Base-by-base conservation (phyloP, 2,797 vertebrate genomes). In the Enteromius unitaeniatus region DNA sequence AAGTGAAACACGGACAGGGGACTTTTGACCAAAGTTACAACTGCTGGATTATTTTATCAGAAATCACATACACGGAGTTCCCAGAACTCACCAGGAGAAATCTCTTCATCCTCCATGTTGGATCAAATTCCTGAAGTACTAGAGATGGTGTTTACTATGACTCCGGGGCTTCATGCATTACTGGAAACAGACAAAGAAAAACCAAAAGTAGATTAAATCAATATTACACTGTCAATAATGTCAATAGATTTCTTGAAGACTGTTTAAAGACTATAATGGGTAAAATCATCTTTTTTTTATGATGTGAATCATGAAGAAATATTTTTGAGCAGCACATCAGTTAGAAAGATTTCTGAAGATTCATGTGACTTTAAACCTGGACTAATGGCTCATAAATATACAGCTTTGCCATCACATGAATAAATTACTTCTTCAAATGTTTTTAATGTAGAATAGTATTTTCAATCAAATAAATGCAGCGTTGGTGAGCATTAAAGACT, bases 41-140 rank as follows among this genome's bases (percentile, higher is more conserved):
- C 42, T 86, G 26, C 64, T 45, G 81, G 70, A 81, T 81, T 75
- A 72, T 85, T 85, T 83, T 19, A 79, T 72, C 67, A 82, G 51
- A 82, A 23, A 42, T 78, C 58, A 79, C 69, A 68, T 42, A 42
- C 55, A 64, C 69, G 15, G 21, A 68, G 62, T 83, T 79, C 62
- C 64, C 75, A 86, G 85, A 79, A 79, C 49, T 58, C 68, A 49
- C 62, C 78, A 58, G 77, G 60, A 78, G 37, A 51, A 68, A 58
- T 49, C 21, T 47, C 40, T 80, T 80, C 49, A 75, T 86, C 77
- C 70, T 86, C 81, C 49, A 74, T 51, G 81, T 67, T 83, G 85
- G 80, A 67, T 21, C 17, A 47, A 74, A 83, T 74, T 82, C 79
- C 45, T 85, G 19, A 68, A 34, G 55, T 45, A 42, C 23, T 17